These are phyloP conservation scores for Galbula dea DNA, from an alignment of 2,113 vertebrate genomes.

Conservation along the genomic window DNA sequence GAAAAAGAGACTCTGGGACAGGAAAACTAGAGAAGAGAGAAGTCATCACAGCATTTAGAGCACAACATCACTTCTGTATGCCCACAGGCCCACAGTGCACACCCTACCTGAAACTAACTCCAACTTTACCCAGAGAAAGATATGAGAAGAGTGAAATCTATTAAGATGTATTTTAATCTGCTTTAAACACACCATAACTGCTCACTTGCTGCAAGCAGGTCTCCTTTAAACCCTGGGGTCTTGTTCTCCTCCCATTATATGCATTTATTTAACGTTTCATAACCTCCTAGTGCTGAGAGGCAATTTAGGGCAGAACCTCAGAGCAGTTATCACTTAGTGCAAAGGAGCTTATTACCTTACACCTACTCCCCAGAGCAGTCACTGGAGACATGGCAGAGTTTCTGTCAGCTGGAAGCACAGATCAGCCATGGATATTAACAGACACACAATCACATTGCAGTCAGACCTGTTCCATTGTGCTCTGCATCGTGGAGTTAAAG, in stretches of 20 bases:
- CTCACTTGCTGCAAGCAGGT: constrained; percentile 14
- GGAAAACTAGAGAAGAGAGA: background rate
- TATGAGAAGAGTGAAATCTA: background rate
- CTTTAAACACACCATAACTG: constrained; percentile 29
- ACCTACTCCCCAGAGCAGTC: constrained; percentile 9
- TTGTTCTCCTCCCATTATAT: constrained; percentile 40
- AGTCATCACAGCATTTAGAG: background rate
- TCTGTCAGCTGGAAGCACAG: background rate
- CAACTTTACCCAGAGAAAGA: background rate
- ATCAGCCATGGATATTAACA: background rate
- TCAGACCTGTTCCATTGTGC: background rate
- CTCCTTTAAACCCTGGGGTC: constrained; percentile 33
- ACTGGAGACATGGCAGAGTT: background rate
- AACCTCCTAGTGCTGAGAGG: constrained; percentile 29
- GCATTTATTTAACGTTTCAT: constrained; percentile 52
- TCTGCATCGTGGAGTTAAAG: background rate
- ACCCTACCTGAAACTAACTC: background rate
- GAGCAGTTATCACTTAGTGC: constrained; percentile 44
- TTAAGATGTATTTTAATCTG: constrained; percentile 17
- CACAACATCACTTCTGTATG: background rate
- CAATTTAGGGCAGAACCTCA: constrained; percentile 53
- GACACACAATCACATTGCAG: background rate
- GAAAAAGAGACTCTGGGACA: background rate
- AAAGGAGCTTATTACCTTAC: constrained; percentile 55
- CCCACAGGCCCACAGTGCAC: background rate